phyloP scores from a whole-genome alignment of 2,888 invertebrate genomes.

The Plemyria rubiginata region DNA sequence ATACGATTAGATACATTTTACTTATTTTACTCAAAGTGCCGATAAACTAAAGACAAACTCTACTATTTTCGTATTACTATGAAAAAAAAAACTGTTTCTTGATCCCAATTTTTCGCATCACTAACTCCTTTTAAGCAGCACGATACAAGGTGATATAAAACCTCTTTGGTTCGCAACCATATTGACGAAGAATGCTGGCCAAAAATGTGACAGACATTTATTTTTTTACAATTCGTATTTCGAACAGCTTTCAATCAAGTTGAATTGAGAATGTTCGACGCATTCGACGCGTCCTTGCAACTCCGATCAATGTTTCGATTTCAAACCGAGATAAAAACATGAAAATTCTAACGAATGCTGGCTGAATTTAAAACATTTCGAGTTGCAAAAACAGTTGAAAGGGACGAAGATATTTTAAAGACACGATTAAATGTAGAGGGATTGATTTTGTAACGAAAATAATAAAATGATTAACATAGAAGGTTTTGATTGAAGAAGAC shows the following conservation, averaged over 20 bases:
- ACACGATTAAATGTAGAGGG: conserved; percentile 27
- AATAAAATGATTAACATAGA: neutral
- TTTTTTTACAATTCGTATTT: conserved; percentile 52
- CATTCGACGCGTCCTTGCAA: conserved; percentile 45
- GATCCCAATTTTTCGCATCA: conserved; percentile 43
- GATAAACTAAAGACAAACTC: no score
- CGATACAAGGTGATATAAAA: conserved; percentile 55
- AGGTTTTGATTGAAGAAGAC: neutral
- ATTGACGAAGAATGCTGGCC: conserved; percentile 50
- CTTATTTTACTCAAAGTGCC: neutral
- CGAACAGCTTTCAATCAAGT: conserved; percentile 63
- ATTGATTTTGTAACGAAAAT: conserved; percentile 8
- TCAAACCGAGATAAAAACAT: conserved; percentile 40
- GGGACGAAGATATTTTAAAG: conserved; percentile 21
- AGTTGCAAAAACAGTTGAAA: conserved; percentile 25
- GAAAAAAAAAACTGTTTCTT: conserved; percentile 1
- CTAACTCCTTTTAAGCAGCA: conserved; percentile 49
- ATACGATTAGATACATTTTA: neutral
- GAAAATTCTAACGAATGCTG: conserved; percentile 41
- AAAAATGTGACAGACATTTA: conserved; percentile 55
- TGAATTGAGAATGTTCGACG: conserved; percentile 49
- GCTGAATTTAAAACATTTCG: conserved; percentile 37
- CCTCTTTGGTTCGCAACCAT: conserved; percentile 53
- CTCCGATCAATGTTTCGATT: conserved; percentile 40
- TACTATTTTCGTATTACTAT: neutral